A percentile compares a stretch with the other conserved stretches of the same genome.
Evolutionary conservation across 2,113 vertebrate species (phyloP).

Genomic region (Dasyurus viverrinus): DNA sequence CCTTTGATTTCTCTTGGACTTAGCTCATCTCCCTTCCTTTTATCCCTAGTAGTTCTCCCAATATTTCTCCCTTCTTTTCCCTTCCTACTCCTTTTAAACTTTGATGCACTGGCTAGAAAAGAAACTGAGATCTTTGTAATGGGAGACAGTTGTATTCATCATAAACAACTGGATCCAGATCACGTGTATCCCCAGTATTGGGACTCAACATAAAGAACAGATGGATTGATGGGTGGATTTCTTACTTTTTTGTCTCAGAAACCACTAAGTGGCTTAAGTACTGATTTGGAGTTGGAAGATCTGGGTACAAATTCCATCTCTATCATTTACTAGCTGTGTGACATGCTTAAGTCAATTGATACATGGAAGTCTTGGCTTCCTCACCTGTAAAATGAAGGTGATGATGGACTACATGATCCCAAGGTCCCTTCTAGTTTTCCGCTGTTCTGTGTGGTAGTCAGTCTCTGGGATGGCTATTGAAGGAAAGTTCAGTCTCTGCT

Average conservation of each 20-base stretch:
- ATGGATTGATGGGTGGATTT: background rate
- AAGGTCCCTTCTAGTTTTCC: background rate
- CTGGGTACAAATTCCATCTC: background rate
- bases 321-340: background rate
- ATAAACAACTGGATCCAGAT: background rate
- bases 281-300: background rate
- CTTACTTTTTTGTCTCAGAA: background rate
- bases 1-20: background rate
- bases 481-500: background rate
- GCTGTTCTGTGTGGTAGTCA: background rate
- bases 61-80: background rate
- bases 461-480: background rate
- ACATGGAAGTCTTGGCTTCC: background rate
- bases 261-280: background rate
- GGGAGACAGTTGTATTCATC: background rate
- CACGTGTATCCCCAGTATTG: background rate
- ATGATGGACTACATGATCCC: background rate
- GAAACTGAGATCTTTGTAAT: background rate
- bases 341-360: background rate
- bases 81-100: background rate
- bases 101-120: background rate
- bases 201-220: background rate
- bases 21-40: background rate
- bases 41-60: background rate
- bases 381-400: background rate